Evolutionary conservation across 2,888 invertebrate species (phyloP), one percentile per base, ranked within the genome.

Genomic region (Tenthredo distinguenda): DNA sequence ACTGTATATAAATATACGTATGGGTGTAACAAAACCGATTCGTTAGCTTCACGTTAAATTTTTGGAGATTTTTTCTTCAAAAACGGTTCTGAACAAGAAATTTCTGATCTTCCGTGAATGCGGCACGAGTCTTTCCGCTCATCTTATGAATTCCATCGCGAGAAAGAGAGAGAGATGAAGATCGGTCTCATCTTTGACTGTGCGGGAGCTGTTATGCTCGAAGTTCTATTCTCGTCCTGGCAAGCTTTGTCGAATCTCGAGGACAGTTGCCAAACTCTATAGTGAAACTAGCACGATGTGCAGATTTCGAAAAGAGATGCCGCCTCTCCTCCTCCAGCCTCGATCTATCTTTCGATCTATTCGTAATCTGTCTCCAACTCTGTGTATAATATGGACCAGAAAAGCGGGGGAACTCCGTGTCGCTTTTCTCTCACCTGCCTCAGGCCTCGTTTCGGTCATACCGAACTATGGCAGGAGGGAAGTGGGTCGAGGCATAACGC

Each of bases 221-320:
- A 10, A 34, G n/a, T 12, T 77, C 77, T 77, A 77, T 77, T 50
- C 55, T 55, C 31, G 34, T 77, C 77, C 55, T 77, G 77, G 77
- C 77, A 77, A 77, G 34, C 77, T 50, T 50, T 31, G 77, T 55
- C 47, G 50, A 50, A 34, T 74, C n/a, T 74, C 72, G 72, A 74
- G 72, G 43, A 77, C 77, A 77, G 50, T 55, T 77, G 77, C 55
- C 77, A 77, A 77, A 55, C 55, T 4, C 50, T 5, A 50, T 50
- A 50, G 50, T 50, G 0, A 65, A 65, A 26, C 65, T 31, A 65
- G 31, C 15, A 65, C 15, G 34, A 31, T 34, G 15, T 34, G 15
- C 31, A 26, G 34, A 68, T 68, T 68, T 68, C 6, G 4, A 18
- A 31, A 0, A n/a, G n/a, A 37, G 40, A 40, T 10, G 4, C 7